Percentiles rank a stretch among this genome's conserved stretches.
Evolutionary conservation across 2,888 invertebrate species (phyloP).

Genomic region (Drosophila mimetica): DNA sequence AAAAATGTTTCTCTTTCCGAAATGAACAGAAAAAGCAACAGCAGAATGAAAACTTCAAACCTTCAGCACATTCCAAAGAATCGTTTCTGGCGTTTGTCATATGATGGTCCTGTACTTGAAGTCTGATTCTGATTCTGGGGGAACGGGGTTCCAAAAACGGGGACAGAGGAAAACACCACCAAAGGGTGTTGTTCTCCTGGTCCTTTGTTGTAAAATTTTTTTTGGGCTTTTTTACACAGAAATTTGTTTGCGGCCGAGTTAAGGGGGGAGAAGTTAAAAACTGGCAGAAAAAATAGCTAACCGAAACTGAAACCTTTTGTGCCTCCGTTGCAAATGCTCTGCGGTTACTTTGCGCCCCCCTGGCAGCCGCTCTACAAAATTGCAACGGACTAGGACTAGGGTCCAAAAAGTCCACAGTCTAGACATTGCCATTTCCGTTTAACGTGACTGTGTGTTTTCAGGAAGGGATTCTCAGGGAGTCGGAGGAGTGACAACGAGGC

Average conservation of each 20-base stretch:
- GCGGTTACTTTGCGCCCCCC: slow-evolving; percentile 49
- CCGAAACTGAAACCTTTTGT: slow-evolving; percentile 58
- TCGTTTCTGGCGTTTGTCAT: slow-evolving; percentile 33
- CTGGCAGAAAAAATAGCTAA: slow-evolving; percentile 39
- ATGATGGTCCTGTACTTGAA: slow-evolving; percentile 10
- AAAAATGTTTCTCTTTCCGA: too few species aligned
- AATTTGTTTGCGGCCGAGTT: slow-evolving; percentile 15
- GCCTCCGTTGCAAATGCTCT: slow-evolving; percentile 58
- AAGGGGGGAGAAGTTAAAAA: background rate
- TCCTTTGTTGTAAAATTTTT: slow-evolving; percentile 4
- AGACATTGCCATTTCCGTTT: slow-evolving; percentile 77
- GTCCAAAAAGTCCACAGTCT: slow-evolving; percentile 61
- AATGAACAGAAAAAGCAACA: too few species aligned
- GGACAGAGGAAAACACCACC: slow-evolving; percentile 8
- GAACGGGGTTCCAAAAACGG: slow-evolving; percentile 26
- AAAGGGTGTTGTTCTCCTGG: slow-evolving; percentile 1
- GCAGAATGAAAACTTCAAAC: too few species aligned
- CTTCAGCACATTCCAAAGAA: too few species aligned
- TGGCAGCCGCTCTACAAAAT: background rate
- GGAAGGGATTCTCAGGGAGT: slow-evolving; percentile 12
- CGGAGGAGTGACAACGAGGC: slow-evolving; percentile 23
- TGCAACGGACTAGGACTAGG: slow-evolving; percentile 21
- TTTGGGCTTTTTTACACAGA: slow-evolving; percentile 12
- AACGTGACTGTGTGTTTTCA: slow-evolving; percentile 66
- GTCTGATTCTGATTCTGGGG: slow-evolving; percentile 37